Conservation (phyloP, 2,797 vertebrate genomes). For the Leptoclinus maculatus region DNA sequence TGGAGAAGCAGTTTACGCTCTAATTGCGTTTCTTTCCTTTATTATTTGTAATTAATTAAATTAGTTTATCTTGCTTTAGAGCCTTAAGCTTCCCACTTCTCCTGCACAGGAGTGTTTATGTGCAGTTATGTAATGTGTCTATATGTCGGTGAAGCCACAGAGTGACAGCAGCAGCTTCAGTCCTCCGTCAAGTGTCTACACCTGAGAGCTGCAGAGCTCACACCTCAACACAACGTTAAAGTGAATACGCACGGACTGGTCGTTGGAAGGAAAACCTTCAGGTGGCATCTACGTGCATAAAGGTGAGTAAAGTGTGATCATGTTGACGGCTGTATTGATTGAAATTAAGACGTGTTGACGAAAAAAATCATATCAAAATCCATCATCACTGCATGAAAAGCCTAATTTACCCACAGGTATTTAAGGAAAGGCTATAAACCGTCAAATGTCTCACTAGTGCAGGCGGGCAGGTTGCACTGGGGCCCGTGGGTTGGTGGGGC, state of each 20-base stretch:
- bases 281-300: background rate
- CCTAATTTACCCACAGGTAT: background rate
- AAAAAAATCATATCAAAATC: background rate
- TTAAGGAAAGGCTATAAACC: background rate
- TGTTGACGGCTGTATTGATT: background rate
- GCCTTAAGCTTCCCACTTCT: background rate
- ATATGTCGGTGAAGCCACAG: background rate
- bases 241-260: fast-evolving
- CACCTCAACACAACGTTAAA: background rate
- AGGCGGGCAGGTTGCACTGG: too few species aligned
- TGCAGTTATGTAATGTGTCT: too few species aligned
- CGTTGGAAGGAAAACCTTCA: background rate
- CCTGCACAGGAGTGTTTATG: background rate
- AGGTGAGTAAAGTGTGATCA: background rate
- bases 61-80: background rate
- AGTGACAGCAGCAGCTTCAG: background rate
- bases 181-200: too few species aligned
- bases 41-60: conserved; percentile 11
- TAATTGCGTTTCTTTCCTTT: background rate
- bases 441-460: too few species aligned
- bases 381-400: background rate
- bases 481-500: too few species aligned
- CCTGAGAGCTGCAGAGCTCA: background rate
- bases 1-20: background rate
- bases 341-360: background rate